A percentile compares a stretch with the other conserved stretches of the same genome.
Evolutionary conservation across 2,113 vertebrate species (phyloP).

Genomic region (Silurus glanis): DNA sequence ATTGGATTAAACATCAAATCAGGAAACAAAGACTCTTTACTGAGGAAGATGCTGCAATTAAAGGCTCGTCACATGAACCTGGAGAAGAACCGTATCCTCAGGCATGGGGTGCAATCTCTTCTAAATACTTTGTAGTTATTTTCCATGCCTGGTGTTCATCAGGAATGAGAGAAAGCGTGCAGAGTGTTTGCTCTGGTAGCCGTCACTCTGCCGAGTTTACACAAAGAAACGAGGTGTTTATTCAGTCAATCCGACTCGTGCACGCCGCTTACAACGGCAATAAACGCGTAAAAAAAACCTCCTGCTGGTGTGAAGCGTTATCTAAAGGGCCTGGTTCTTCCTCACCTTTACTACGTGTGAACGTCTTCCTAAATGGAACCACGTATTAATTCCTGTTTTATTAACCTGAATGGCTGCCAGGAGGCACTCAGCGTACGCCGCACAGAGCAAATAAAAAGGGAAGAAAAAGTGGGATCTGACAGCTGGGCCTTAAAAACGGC

Average conservation of each 20-base stretch:
- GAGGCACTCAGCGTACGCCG: background rate
- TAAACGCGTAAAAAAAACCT: background rate
- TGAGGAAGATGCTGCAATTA: background rate
- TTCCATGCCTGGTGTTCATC: slow-evolving; percentile 19
- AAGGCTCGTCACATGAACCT: background rate
- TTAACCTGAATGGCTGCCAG: background rate
- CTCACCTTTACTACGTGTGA: background rate
- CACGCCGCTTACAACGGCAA: background rate
- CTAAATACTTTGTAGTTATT: background rate
- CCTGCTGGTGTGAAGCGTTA: background rate
- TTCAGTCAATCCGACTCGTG: slow-evolving; percentile 28
- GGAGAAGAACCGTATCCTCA: background rate
- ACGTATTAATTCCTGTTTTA: slow-evolving; percentile 1
- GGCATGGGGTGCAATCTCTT: background rate
- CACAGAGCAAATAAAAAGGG: background rate
- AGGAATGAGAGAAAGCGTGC: background rate
- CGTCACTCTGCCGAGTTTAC: slow-evolving; percentile 26
- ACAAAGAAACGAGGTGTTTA: slow-evolving; percentile 31
- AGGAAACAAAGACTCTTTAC: background rate
- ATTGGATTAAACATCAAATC: background rate
- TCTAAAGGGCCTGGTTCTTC: background rate
- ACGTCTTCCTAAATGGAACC: background rate
- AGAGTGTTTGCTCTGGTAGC: slow-evolving; percentile 25
- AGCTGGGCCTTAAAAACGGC: slow-evolving; percentile 1
- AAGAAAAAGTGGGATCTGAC: background rate